These are phyloP conservation scores for Passer montanus DNA, from an alignment of 2,113 vertebrate species.

Conservation along the genomic window DNA sequence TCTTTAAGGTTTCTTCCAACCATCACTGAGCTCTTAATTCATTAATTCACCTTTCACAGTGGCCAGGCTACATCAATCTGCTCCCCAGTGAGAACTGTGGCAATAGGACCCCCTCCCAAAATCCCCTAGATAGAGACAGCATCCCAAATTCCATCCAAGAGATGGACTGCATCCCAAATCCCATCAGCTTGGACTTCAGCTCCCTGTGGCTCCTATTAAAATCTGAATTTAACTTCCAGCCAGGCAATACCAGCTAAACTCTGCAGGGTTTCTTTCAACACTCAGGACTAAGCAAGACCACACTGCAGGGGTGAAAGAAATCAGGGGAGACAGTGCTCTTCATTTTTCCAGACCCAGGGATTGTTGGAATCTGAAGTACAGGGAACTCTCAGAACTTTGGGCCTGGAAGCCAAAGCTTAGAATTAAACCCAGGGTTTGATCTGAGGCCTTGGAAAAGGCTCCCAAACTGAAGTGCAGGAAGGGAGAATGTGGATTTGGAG, in stretches of 20 bases:
- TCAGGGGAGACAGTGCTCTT: not conserved
- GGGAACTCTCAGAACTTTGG: not conserved
- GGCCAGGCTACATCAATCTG: not conserved
- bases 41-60: not conserved
- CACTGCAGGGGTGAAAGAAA: not conserved
- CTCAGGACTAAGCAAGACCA: not conserved
- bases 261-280: not conserved
- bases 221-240: not conserved
- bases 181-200: not conserved
- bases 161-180: not conserved
- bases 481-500: too few species aligned
- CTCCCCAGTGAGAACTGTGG: not conserved
- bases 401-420: too few species aligned
- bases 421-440: too few species aligned
- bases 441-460: too few species aligned
- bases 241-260: not conserved
- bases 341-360: not conserved
- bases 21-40: not conserved
- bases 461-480: too few species aligned
- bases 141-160: not conserved
- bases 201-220: not conserved
- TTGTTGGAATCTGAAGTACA: not conserved
- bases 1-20: not conserved
- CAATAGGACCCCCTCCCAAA: not conserved
- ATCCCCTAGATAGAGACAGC: not conserved